Evolutionary conservation across 2,888 invertebrate genomes (phyloP).

Genomic region (Stenodema calcarata): DNA sequence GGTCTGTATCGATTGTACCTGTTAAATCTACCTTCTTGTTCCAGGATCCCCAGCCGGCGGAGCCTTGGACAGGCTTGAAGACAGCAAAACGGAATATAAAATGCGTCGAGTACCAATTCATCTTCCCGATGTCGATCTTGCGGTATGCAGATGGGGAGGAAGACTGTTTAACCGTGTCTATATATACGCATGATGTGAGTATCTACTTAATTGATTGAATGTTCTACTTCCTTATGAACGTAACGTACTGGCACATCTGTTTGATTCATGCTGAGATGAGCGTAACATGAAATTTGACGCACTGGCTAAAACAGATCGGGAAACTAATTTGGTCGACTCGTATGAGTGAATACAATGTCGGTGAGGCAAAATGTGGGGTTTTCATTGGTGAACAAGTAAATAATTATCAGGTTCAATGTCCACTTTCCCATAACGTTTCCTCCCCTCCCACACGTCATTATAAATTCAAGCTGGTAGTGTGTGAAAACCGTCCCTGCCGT

Average conservation of each 20-base stretch:
- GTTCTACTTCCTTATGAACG: neutral
- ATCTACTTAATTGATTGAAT: neutral
- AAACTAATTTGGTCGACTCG: no score
- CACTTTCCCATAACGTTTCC: no score
- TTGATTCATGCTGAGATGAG: neutral
- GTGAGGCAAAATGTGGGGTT: no score
- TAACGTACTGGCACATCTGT: neutral
- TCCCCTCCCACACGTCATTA: no score
- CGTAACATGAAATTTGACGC: no score
- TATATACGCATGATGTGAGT: constrained; percentile 52
- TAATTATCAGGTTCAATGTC: no score
- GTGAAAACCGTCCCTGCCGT: no score
- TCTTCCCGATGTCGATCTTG: neutral
- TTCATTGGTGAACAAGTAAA: no score
- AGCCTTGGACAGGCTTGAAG: constrained; percentile 36
- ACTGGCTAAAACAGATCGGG: no score
- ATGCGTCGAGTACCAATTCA: constrained; percentile 10
- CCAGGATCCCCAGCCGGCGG: constrained; percentile 39
- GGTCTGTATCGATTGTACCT: neutral
- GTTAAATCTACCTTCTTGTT: neutral
- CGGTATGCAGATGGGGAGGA: constrained; percentile 46
- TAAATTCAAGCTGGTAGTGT: no score
- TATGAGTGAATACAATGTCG: no score
- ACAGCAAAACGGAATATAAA: constrained; percentile 20
- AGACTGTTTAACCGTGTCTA: constrained; percentile 53